Percentiles rank a stretch among this genome's conserved stretches.
Evolutionary conservation across 1,140 invertebrate genomes (phyloP).

Genomic region (Brachystomella parvula): DNA sequence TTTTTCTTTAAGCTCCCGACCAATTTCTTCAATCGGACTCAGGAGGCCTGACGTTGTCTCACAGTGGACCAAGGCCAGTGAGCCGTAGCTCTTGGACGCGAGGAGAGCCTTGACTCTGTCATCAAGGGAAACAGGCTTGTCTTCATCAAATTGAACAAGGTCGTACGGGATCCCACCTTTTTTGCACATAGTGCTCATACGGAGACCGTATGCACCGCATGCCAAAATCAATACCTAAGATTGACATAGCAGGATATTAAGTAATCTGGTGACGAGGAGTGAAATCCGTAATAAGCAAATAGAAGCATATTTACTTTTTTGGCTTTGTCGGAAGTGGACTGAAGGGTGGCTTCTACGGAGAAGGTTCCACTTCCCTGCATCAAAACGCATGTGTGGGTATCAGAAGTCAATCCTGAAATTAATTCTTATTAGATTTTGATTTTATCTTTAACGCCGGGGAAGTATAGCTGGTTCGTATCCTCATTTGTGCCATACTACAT

Average conservation of each 20-base stretch:
- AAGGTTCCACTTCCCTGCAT: slow-evolving; percentile 50
- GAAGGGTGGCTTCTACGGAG: slow-evolving; percentile 47
- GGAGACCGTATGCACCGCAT: slow-evolving; percentile 49
- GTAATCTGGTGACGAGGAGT: not conserved
- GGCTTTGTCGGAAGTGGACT: slow-evolving; percentile 40
- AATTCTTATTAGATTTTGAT: not conserved
- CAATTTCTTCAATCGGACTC: slow-evolving; percentile 46
- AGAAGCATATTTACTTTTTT: slow-evolving; percentile 32
- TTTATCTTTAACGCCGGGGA: not conserved
- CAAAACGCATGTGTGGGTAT: slow-evolving; percentile 44
- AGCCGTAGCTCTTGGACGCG: slow-evolving; percentile 37
- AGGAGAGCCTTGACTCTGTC: slow-evolving; percentile 38
- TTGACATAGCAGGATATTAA: not conserved
- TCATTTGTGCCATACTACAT: slow-evolving; percentile 19
- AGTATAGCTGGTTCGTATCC: not conserved
- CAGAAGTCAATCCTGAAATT: slow-evolving; percentile 40
- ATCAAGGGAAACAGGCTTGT: slow-evolving; percentile 40
- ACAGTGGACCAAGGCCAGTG: slow-evolving; percentile 47
- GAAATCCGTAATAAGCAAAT: too few relatives aligned
- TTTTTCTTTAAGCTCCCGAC: slow-evolving; percentile 41
- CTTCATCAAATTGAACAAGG: slow-evolving; percentile 43
- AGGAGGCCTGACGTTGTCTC: slow-evolving; percentile 49
- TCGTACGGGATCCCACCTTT: slow-evolving; percentile 40
- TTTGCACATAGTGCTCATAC: slow-evolving; percentile 46
- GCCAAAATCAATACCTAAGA: slow-evolving; percentile 45